Evolutionary conservation across 2,113 vertebrate genomes (phyloP).

Genomic region (Podiceps cristatus): DNA sequence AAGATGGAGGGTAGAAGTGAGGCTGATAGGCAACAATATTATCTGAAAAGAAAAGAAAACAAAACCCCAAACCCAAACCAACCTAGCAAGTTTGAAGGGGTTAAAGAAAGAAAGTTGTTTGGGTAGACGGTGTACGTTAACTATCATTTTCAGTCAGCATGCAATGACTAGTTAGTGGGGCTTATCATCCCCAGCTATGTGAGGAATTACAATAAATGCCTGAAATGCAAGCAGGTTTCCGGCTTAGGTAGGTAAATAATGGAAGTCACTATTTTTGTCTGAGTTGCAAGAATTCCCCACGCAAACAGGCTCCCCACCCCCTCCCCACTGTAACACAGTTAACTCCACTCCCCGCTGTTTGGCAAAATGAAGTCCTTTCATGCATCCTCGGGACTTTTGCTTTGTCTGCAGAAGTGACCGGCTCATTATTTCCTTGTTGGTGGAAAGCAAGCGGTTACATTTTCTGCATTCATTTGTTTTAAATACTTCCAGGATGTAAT

Average conservation of each 20-base stretch:
- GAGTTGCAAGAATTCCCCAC: constrained; percentile 2
- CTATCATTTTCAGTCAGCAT: constrained; percentile 60
- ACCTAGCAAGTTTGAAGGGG: background rate
- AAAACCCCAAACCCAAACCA: no score
- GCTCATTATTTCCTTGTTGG: background rate
- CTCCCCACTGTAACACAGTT: background rate
- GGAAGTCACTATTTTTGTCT: constrained; percentile 64
- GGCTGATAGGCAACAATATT: constrained; percentile 6
- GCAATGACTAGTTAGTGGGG: constrained; percentile 56
- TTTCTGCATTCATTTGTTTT: background rate
- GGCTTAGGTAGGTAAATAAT: constrained; percentile 59
- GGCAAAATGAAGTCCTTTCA: constrained; percentile 37
- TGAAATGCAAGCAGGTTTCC: constrained; percentile 65
- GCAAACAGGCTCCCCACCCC: background rate
- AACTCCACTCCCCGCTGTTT: background rate
- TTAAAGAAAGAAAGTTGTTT: constrained; percentile 49
- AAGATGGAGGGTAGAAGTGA: constrained; percentile 59
- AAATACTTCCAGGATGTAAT: background rate
- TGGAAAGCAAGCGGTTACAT: background rate
- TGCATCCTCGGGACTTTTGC: background rate
- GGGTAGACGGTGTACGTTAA: constrained; percentile 43
- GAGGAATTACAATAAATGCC: constrained; percentile 68
- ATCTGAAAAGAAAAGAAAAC: background rate
- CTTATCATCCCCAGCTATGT: constrained; percentile 66
- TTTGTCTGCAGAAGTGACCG: background rate